Evolutionary conservation across 92 coral and sea anemone genomes (phyloP), one percentile per base, ranked within the genome.

Genomic region (Meandrina meandrites): DNA sequence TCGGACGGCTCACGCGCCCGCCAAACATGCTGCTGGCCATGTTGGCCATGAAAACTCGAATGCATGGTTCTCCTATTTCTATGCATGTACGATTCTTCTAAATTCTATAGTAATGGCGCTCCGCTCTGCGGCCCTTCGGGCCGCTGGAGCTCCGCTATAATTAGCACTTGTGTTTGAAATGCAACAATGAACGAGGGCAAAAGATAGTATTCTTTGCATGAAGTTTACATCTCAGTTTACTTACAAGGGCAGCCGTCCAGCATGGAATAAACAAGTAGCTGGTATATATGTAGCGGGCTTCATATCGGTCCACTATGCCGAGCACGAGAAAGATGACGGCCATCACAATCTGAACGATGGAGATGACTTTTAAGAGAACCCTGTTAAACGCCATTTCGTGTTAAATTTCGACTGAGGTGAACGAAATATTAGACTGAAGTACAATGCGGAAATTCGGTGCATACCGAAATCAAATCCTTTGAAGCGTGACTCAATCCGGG

Each of bases 281-380:
- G 68, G 50, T 22, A 21, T 62, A 42, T 22, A 16, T 45, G 45
- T 21, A 22, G 73, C 57, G 84, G 19, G 28, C 69, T 13, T 64
- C 34, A 66, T 36, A 36, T 1, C 74, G 56, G 30, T 80, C 84
- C 70, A 64, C 74, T 36, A 80, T 62, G n/a, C 84, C 75, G 19
- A 80, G 74, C 18, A n/a, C 34, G 1, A 80, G 64, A 28, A 60
- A 42, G 35, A 42, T 16, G 36, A 12, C 22, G 13, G 54, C 19
- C 53, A 80, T 60, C 1, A 40, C 56, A 37, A 80, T 35, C 56
- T 80, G 74, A 60, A 28, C 19, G 22, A 80, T 37, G 12, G 84
- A 80, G 30, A 80, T 28, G 36, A 27, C 21, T 45, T 13, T 36
- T 28, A 80, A 2, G 5, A 17, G 22, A 31, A 8, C 24, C 8